Evolutionary conservation across 2,797 vertebrate genomes (phyloP), one percentile per base, ranked within the genome.

Genomic region (Artibeus lituratus): DNA sequence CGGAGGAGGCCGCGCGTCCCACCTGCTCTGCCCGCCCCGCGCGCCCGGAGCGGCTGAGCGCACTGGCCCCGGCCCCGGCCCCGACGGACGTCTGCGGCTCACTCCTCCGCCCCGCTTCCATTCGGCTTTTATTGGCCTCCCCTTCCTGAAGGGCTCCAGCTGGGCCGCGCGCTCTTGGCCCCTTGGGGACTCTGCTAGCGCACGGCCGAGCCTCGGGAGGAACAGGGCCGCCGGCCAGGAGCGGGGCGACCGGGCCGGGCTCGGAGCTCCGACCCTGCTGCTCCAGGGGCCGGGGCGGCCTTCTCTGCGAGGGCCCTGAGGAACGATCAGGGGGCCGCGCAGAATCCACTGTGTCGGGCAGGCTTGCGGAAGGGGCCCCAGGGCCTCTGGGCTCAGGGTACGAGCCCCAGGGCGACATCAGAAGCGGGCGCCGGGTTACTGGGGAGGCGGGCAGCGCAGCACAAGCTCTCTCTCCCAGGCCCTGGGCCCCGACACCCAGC

Each of bases 121-220:
- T 35, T 11, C 18, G 77, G 57, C 47, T 86, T 76, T 62, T 0
- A 21, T 65, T 22, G 55, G 89, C 74, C 2, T 44, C 59, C 51
- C 21, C 32, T 22, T n/a, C 73, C 86, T 86, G 70, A 89, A 32
- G 6, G 55, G 24, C 24, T 96, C 87, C 95, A 90, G 42, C 53
- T 18, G 67, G 77, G 47, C 29, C 70, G 37, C 4, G 65, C 39
- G 57, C 39, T 92, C 29, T 69, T 19, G 18, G 72, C 26, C 21
- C 53, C 62, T 37, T 11, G 14, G 39, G 51, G 74, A 83, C 59
- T 3, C 18, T 6, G 37, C 0, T 12, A 53, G 62, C 47, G 24
- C 73, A 55, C 0, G 16, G 51, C 24, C 24, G 6, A 44, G 72
- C 35, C 29, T 19, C 32, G 1, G 51, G 15, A 53, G n/a, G 11